These are phyloP conservation scores for Helicoverpa assulta DNA, from an alignment of 2,888 invertebrate species.

Conservation along the genomic window DNA sequence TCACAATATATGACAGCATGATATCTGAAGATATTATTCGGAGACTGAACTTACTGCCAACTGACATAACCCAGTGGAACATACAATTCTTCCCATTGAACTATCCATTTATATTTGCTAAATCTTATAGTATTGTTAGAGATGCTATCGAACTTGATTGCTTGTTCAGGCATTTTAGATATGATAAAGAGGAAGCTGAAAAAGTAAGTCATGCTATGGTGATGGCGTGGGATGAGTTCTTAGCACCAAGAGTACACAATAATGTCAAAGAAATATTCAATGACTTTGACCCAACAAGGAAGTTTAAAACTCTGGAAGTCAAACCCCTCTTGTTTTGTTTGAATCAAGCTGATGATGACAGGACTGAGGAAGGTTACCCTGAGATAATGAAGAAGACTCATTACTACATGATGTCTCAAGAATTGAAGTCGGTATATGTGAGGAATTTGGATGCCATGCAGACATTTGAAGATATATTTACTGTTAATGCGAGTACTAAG, in stretches of 20 bases:
- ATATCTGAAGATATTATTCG: conserved; percentile 87
- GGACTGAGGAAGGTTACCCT: conserved; percentile 81
- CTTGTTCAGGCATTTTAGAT: conserved; percentile 90
- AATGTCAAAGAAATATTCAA: conserved; percentile 88
- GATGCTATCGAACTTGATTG: conserved; percentile 92
- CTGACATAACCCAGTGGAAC: conserved; percentile 87
- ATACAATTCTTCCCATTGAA: conserved; percentile 92
- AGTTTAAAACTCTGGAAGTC: conserved; percentile 75
- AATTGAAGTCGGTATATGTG: conserved; percentile 75
- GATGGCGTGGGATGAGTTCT: conserved; percentile 92
- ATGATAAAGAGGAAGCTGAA: conserved; percentile 84
- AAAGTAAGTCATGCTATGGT: conserved; percentile 89
- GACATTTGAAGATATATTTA: conserved; percentile 83
- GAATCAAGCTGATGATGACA: conserved; percentile 86
- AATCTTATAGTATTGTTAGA: conserved; percentile 84
- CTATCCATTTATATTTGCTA: conserved; percentile 90
- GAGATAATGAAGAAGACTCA: conserved; percentile 86
- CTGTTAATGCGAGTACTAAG: conserved; percentile 73
- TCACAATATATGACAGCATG: conserved; percentile 92
- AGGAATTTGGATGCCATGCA: conserved; percentile 85
- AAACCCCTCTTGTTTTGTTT: conserved; percentile 83
- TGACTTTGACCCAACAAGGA: conserved; percentile 86
- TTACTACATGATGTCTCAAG: conserved; percentile 79
- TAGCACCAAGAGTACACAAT: conserved; percentile 91
- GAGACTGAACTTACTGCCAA: conserved; percentile 83